These are phyloP conservation scores for Alethe diademata DNA, from an alignment of 2,113 vertebrate genomes.

Conservation along the genomic window DNA sequence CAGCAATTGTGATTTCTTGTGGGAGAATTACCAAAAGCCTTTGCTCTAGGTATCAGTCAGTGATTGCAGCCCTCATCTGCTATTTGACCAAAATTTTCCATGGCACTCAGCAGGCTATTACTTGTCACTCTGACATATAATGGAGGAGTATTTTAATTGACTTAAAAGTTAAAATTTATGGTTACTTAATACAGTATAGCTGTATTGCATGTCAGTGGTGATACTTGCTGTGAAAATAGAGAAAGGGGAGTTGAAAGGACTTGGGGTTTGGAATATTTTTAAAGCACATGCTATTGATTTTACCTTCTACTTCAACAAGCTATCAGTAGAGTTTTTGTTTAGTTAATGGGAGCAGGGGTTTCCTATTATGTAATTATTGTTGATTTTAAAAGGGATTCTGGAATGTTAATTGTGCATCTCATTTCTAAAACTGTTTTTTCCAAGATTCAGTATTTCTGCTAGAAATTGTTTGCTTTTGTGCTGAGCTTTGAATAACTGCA, in stretches of 20 bases:
- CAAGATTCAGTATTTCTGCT: background rate
- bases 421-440: background rate
- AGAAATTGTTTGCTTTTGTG: rapidly evolving
- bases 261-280: background rate
- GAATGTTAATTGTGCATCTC: background rate
- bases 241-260: background rate
- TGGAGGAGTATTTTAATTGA: slow-evolving; percentile 55
- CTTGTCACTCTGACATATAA: slow-evolving; percentile 58
- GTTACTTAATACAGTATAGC: slow-evolving; percentile 32
- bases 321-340: background rate
- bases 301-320: background rate
- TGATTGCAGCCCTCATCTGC: slow-evolving; percentile 64
- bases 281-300: background rate
- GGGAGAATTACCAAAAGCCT: slow-evolving; percentile 30
- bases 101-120: slow-evolving; percentile 66
- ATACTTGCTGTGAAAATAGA: slow-evolving; percentile 11
- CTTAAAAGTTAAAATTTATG: slow-evolving; percentile 49
- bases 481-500: rapidly evolving
- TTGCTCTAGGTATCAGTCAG: slow-evolving; percentile 66
- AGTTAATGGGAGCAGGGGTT: background rate
- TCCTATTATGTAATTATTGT: background rate
- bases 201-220: background rate
- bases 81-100: slow-evolving; percentile 70
- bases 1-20: slow-evolving; percentile 47
- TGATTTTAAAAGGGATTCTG: background rate